Percentiles rank a stretch among this genome's conserved stretches.
Evolutionary conservation across 2,797 vertebrate genomes (phyloP).

Genomic region (Danio choprae): DNA sequence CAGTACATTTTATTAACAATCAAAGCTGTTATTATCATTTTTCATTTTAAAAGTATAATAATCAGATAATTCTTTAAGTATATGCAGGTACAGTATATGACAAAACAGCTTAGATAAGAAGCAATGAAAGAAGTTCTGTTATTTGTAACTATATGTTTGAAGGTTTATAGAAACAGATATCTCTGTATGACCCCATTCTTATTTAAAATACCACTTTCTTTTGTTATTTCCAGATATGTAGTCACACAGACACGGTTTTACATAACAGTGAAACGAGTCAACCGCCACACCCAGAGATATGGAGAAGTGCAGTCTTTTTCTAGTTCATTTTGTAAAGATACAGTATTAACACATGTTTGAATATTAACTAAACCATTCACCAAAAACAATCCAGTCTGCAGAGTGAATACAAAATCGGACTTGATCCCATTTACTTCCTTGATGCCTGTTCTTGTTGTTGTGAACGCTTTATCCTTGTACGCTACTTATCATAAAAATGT

Average conservation of each 20-base stretch:
- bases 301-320: conserved; percentile 26
- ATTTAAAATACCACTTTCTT: conserved; percentile 1
- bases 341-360: conserved; percentile 1
- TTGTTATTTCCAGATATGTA: conserved; percentile 10
- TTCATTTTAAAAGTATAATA: background rate
- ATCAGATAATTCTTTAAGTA: too few species aligned
- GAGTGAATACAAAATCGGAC: background rate
- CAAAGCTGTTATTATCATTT: conserved; percentile 3
- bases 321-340: background rate
- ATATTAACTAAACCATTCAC: background rate
- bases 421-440: background rate
- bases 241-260: conserved; percentile 22
- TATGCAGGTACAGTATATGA: background rate
- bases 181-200: background rate
- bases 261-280: conserved; percentile 21
- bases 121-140: background rate
- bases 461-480: background rate
- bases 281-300: conserved; percentile 29
- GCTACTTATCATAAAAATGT: background rate
- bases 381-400: background rate
- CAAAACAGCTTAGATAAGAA: background rate
- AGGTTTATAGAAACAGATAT: conserved; percentile 17
- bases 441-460: background rate
- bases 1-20: background rate
- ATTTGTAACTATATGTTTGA: background rate